A percentile compares a stretch with the other conserved stretches of the same genome.
These are phyloP conservation scores for Holothuria leucospilota DNA, from an alignment of 53 echinoderm and acorn worm genomes.

Conservation along the genomic window DNA sequence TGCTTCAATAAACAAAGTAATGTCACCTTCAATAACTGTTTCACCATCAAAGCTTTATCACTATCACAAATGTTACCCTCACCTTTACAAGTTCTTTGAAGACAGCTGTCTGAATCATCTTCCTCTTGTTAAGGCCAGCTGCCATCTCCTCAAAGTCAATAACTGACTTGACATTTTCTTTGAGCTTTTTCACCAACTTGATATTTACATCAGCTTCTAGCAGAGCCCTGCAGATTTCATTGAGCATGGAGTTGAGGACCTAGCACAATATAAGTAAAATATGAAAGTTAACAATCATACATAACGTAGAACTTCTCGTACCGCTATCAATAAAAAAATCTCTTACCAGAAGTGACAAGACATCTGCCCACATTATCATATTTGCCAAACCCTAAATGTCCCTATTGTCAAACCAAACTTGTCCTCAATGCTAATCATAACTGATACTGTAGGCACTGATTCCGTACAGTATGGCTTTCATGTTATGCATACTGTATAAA, in stretches of 20 bases:
- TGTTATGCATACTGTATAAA: no score
- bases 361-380: no score
- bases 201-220: constrained; percentile 98
- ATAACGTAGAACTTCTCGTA: no score
- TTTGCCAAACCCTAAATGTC: no score
- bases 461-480: no score
- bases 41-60: no score
- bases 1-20: no score
- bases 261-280: constrained; percentile 16
- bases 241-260: constrained; percentile 98
- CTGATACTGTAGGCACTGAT: no score
- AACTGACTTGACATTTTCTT: constrained; percentile 95
- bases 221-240: constrained; percentile 90
- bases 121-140: constrained; percentile 95
- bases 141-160: constrained; percentile 99
- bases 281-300: not conserved
- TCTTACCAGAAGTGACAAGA: not conserved
- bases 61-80: not conserved
- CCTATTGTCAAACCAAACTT: no score
- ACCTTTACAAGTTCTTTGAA: constrained; percentile 99
- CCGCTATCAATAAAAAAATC: not conserved
- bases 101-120: constrained; percentile 99
- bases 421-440: no score
- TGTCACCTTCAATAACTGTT: no score
- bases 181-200: constrained; percentile 81